Evolutionary conservation across 2,797 vertebrate genomes (phyloP).

Genomic region (Geotrypetes seraphini): DNA sequence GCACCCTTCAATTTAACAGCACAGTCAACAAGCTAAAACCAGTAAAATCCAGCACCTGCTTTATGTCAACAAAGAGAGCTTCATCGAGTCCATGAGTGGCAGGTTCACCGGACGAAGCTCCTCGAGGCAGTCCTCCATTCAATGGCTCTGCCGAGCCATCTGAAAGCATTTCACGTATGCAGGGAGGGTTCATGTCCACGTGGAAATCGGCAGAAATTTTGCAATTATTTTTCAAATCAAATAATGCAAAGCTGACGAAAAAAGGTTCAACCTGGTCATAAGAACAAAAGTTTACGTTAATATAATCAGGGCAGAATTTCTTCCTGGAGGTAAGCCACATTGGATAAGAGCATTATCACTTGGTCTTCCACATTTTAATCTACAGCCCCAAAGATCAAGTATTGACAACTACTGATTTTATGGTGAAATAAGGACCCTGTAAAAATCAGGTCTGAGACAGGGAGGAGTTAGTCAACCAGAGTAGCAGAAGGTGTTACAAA

Average conservation of each 20-base stretch:
- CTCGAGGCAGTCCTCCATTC: conserved; percentile 33
- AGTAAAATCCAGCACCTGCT: conserved; percentile 52
- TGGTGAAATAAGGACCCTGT: too few species aligned
- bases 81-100: conserved; percentile 67
- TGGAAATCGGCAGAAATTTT: conserved; percentile 96
- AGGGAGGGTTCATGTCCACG: conserved; percentile 76
- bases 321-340: too few species aligned
- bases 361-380: too few species aligned
- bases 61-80: conserved; percentile 67
- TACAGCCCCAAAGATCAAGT: too few species aligned
- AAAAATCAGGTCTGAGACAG: too few species aligned
- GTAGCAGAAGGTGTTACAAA: too few species aligned
- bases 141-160: conserved; percentile 27
- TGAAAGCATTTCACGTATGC: conserved; percentile 77
- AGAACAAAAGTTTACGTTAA: conserved; percentile 3
- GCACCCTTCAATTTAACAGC: too few species aligned
- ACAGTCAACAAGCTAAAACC: neutral
- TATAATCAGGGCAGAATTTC: neutral
- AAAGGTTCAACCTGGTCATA: conserved; percentile 83
- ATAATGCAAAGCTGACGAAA: conserved; percentile 86
- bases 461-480: too few species aligned
- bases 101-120: conserved; percentile 32
- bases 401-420: too few species aligned
- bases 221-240: conserved; percentile 83
- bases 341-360: too few species aligned